These are phyloP conservation scores for Heliconius hortense DNA, from an alignment of 2,888 invertebrate species.

Conservation along the genomic window DNA sequence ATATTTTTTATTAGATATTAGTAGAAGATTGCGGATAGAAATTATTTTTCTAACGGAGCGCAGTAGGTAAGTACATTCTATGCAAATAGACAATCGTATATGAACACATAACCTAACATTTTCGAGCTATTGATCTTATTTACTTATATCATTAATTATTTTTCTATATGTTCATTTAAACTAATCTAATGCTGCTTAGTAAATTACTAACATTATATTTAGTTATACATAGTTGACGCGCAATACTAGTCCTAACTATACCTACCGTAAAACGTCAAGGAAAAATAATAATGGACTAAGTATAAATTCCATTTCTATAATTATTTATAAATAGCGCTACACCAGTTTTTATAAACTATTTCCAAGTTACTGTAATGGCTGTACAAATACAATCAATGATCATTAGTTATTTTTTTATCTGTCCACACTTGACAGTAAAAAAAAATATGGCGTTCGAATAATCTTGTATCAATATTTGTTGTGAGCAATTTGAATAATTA, in stretches of 20 bases:
- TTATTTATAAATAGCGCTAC: conserved; percentile 15
- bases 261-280: background rate
- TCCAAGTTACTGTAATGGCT: conserved; percentile 30
- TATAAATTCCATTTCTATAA: conserved; percentile 32
- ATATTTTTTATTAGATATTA: too few relatives aligned
- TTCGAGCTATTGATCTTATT: too few relatives aligned
- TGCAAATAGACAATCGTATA: too few relatives aligned
- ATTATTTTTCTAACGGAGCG: too few relatives aligned
- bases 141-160: too few relatives aligned
- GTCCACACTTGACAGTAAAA: conserved; percentile 30
- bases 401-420: conserved; percentile 35
- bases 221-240: background rate
- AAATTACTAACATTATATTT: background rate
- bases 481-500: conserved; percentile 41
- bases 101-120: too few relatives aligned
- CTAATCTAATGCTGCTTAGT: background rate
- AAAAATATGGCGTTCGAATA: conserved; percentile 31
- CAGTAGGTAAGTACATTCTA: too few relatives aligned
- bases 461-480: conserved; percentile 38
- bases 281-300: conserved; percentile 15
- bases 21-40: too few relatives aligned
- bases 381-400: conserved; percentile 37
- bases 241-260: conserved; percentile 9
- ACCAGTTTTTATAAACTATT: conserved; percentile 34
- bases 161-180: too few relatives aligned